Conservation (phyloP, 2,113 vertebrate species). For the Tachysurus vachellii region DNA sequence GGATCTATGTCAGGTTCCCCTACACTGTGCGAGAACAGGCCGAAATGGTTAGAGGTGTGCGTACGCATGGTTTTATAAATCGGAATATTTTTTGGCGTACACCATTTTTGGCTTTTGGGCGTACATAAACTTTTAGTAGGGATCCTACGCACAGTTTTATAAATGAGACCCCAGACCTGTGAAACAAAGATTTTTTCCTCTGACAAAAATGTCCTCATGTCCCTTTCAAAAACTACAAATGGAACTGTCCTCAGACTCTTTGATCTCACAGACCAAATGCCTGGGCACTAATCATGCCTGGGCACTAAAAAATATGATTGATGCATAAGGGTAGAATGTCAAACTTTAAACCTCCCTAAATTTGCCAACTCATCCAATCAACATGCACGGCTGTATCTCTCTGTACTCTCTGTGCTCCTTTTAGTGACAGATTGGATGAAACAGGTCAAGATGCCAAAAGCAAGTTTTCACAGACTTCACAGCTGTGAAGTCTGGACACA, state of each 20-base stretch:
- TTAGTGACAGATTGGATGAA: conserved; percentile 55
- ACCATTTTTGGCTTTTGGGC: too few relatives aligned
- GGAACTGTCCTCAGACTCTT: background rate
- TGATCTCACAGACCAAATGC: background rate
- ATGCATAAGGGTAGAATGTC: background rate
- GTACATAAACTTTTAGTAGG: too few relatives aligned
- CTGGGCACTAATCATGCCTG: background rate
- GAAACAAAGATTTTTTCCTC: background rate
- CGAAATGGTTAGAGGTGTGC: too few relatives aligned
- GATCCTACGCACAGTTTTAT: too few relatives aligned
- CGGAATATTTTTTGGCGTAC: too few relatives aligned
- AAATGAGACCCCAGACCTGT: too few relatives aligned
- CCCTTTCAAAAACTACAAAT: background rate
- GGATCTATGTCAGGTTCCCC: too few relatives aligned
- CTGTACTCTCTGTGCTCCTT: background rate
- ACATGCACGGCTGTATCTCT: background rate
- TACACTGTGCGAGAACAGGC: too few relatives aligned
- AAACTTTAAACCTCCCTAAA: background rate
- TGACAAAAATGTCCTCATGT: background rate
- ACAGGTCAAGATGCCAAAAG: background rate
- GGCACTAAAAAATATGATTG: background rate
- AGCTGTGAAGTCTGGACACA: conserved; percentile 49
- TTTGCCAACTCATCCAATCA: background rate
- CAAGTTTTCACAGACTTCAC: too few relatives aligned
- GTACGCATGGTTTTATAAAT: too few relatives aligned